Evolutionary conservation across 2,888 invertebrate species (phyloP).

Genomic region (Terebella lapidaria): DNA sequence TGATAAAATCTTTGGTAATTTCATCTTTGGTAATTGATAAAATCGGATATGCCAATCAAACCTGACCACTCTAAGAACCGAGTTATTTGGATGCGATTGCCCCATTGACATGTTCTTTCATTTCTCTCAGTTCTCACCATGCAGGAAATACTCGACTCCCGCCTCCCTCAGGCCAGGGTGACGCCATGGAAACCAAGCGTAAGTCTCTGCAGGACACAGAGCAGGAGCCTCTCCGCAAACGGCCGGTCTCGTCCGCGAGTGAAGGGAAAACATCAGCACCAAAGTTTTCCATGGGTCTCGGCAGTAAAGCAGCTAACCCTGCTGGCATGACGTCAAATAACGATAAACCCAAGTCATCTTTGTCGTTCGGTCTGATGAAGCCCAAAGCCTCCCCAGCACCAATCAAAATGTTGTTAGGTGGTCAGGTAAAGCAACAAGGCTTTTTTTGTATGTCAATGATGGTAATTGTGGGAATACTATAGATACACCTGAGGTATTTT

Average conservation of each 20-base stretch:
- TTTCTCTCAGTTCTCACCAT: conserved; percentile 12
- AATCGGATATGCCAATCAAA: too few relatives aligned
- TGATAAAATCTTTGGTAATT: too few relatives aligned
- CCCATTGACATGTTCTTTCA: conserved; percentile 4
- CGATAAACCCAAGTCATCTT: neutral
- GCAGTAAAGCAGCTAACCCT: neutral
- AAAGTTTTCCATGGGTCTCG: neutral
- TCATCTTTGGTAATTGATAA: too few relatives aligned
- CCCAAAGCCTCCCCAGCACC: neutral
- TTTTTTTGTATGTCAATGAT: neutral
- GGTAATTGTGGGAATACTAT: neutral
- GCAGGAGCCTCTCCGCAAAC: neutral
- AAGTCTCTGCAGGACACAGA: neutral
- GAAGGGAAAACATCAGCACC: neutral
- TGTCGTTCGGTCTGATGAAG: neutral
- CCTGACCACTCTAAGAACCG: too few relatives aligned
- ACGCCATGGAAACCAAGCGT: neutral
- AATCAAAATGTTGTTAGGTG: neutral
- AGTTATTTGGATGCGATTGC: neutral
- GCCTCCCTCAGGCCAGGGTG: neutral
- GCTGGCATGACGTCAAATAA: too few relatives aligned
- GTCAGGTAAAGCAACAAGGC: neutral
- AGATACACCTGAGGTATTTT: too few relatives aligned
- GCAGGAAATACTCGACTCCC: conserved; percentile 3
- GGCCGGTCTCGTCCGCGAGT: too few relatives aligned